Conservation (phyloP, 2,797 vertebrate species). For the Erpetoichthys calabaricus region DNA sequence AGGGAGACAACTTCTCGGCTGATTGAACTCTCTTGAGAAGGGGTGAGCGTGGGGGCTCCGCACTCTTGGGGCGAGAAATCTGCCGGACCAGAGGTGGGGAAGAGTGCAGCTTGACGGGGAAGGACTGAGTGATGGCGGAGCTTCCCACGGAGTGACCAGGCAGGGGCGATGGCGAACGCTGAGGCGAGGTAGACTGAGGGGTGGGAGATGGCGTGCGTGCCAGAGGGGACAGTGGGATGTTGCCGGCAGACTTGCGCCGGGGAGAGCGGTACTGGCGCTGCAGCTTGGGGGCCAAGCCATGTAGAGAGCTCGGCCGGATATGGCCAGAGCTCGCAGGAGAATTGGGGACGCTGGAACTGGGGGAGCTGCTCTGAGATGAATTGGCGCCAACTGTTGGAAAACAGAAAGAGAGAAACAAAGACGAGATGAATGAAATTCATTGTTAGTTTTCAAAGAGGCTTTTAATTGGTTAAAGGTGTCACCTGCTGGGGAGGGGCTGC, state of each 20-base stretch:
- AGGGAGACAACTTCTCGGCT: constrained; percentile 74
- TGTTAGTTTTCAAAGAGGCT: neutral
- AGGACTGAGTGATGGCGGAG: constrained; percentile 55
- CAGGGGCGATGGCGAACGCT: constrained; percentile 80
- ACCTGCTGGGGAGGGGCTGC: neutral
- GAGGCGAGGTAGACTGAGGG: constrained; percentile 76
- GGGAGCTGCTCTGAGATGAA: constrained; percentile 93
- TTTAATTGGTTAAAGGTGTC: neutral
- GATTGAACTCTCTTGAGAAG: constrained; percentile 91
- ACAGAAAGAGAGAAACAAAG: neutral
- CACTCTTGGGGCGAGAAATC: constrained; percentile 84
- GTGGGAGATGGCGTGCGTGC: constrained; percentile 90
- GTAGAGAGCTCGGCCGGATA: constrained; percentile 84
- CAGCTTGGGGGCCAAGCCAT: constrained; percentile 85
- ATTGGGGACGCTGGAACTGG: constrained; percentile 87
- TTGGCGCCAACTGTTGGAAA: constrained; percentile 63
- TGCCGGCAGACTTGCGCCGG: constrained; percentile 84
- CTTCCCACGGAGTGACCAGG: constrained; percentile 54
- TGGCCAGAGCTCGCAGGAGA: constrained; percentile 87
- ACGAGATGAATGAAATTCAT: neutral
- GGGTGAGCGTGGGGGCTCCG: constrained; percentile 79
- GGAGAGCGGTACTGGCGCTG: constrained; percentile 91
- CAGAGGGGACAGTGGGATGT: constrained; percentile 86
- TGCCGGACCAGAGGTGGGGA: constrained; percentile 79
- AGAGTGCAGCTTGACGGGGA: constrained; percentile 81